Percentiles rank a stretch among this genome's conserved stretches.
These are phyloP conservation scores for Neogobius melanostomus DNA, from an alignment of 2,113 vertebrate species.

Conservation along the genomic window DNA sequence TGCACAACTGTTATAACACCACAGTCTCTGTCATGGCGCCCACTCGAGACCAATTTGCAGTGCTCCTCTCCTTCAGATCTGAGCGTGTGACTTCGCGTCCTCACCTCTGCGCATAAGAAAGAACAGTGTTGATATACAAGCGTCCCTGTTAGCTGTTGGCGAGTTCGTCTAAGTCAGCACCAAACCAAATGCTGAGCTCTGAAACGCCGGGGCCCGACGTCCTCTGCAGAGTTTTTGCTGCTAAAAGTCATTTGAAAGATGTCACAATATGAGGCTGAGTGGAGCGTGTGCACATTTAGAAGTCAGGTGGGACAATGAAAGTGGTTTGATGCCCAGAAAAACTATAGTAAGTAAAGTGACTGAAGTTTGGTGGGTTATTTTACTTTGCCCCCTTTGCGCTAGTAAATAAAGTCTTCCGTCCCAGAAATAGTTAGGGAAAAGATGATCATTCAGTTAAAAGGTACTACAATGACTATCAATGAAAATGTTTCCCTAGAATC, in stretches of 20 bases:
- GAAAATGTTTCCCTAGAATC: background rate
- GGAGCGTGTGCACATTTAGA: background rate
- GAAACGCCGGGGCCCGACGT: background rate
- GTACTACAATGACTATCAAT: no score
- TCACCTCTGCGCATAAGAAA: conserved; percentile 6
- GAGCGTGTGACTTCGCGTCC: conserved; percentile 2
- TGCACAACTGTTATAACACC: background rate
- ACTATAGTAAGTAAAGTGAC: no score
- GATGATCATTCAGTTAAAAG: no score
- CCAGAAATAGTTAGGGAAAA: no score
- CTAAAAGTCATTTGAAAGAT: background rate
- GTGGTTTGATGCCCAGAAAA: background rate
- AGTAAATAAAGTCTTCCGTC: no score
- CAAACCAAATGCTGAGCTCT: background rate
- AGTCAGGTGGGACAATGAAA: background rate
- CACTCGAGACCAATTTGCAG: conserved; percentile 35
- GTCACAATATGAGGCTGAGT: background rate
- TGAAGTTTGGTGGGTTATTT: no score
- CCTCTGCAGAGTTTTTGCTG: background rate
- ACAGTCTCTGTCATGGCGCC: conserved; percentile 7
- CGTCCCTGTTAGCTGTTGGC: background rate
- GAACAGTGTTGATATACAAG: conserved; percentile 11
- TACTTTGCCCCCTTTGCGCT: no score
- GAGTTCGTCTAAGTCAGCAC: conserved; percentile 1
- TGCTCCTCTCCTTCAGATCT: conserved; percentile 8